phyloP scores from a whole-genome alignment of 2,113 vertebrate species.

The Synodontis membranacea region DNA sequence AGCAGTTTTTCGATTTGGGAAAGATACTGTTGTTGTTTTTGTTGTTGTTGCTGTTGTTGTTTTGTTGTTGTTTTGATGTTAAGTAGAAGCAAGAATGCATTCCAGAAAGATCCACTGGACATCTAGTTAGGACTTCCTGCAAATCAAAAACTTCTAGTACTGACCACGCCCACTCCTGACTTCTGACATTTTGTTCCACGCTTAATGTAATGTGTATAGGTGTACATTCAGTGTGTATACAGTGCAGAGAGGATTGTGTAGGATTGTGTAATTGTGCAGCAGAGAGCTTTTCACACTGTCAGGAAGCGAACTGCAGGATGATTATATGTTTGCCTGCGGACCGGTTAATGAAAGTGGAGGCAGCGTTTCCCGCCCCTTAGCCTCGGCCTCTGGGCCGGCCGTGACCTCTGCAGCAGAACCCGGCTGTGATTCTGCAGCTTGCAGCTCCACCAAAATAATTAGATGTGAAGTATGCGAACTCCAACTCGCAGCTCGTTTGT shows the following conservation, averaged over 20 bases:
- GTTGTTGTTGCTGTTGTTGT: background rate
- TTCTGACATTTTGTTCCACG: background rate
- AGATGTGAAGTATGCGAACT: background rate
- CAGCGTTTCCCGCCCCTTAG: background rate
- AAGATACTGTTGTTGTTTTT: background rate
- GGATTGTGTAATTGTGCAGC: conserved; percentile 12
- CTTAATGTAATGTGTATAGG: background rate
- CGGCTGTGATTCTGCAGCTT: conserved; percentile 2
- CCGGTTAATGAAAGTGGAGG: conserved; percentile 13
- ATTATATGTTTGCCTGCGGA: background rate
- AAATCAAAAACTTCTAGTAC: background rate
- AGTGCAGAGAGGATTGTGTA: background rate
- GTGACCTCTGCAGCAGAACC: conserved; percentile 13
- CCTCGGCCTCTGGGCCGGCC: background rate
- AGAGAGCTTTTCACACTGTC: background rate
- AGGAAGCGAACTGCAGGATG: background rate
- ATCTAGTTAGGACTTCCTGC: background rate
- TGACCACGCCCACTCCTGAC: background rate
- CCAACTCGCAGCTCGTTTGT: background rate
- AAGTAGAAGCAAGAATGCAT: background rate
- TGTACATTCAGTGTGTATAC: background rate
- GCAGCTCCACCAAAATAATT: conserved; percentile 5
- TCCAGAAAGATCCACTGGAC: background rate
- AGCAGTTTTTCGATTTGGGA: background rate
- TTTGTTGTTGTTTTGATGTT: background rate